Evolutionary conservation across 2,797 vertebrate species (phyloP).

Genomic region (Sebastes itinus): DNA sequence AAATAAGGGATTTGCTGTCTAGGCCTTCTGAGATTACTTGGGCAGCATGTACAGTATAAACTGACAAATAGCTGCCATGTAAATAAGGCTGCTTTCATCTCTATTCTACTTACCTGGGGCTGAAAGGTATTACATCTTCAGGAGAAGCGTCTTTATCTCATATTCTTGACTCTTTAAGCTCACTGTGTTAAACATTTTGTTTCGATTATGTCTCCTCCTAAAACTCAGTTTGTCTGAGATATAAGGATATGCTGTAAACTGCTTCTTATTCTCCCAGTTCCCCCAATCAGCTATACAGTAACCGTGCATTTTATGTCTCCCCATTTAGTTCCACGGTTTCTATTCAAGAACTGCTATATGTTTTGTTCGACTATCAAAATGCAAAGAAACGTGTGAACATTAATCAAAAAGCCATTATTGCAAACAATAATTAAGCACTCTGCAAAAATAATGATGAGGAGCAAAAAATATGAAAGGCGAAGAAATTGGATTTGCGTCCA

Average conservation of each 20-base stretch:
- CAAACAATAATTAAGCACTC: background rate
- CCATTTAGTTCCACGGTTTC: background rate
- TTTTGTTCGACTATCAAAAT: conserved; percentile 4
- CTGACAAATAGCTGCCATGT: conserved; percentile 37
- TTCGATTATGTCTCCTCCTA: background rate
- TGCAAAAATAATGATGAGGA: background rate
- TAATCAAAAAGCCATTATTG: conserved; percentile 21
- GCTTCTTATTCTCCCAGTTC: conserved; percentile 1
- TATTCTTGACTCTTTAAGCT: conserved; percentile 6
- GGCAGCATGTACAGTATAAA: conserved; percentile 3
- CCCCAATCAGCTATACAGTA: background rate
- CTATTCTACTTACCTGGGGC: conserved; percentile 20
- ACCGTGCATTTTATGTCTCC: conserved; percentile 2
- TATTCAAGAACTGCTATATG: background rate
- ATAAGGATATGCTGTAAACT: background rate
- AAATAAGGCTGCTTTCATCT: conserved; percentile 42
- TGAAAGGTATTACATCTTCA: conserved; percentile 24
- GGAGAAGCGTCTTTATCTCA: conserved; percentile 23
- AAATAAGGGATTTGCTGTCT: conserved; percentile 16
- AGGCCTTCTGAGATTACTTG: conserved; percentile 23
- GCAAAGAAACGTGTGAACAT: background rate
- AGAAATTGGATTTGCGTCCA: conserved; percentile 33
- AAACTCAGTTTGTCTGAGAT: background rate
- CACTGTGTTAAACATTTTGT: background rate
- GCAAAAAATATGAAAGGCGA: conserved; percentile 2